Evolutionary conservation across 2,888 invertebrate genomes (phyloP), one percentile per base, ranked within the genome.

Genomic region (Andrena marginata): DNA sequence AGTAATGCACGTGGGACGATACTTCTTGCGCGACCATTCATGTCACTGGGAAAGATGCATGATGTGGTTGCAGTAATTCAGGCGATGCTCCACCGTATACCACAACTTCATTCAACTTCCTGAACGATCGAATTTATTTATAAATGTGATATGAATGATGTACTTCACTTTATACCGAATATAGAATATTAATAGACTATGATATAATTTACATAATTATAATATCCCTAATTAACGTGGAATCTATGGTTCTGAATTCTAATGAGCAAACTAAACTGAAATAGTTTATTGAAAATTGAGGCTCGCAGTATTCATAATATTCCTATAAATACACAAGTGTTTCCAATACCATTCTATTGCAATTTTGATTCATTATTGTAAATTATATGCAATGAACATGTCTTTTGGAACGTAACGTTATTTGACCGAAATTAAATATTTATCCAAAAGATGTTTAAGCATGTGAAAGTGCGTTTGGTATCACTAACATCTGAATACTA

Each of bases 1-100:
- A 70, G 51, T 4, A 42, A 54, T 42, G 5, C 23, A 56, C 8
- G 54, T n/a, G n/a, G 1, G n/a, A 71, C 31, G 8, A 23, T 56
- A 42, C 23, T 71, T 48, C 64, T 51, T 77, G 2, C 49, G 8
- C 33, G 48, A 6, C 48, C 64, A 71, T 71, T 71, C 42, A 35
- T 48, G 48, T 56, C 71, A 35, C 56, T 20, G 56, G 31, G 63
- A 64, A 49, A 71, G 20, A 20, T 23, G 48, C 10, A 7, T 33
- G n/a, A 8, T 10, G 42, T 42, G 3, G 7, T 64, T 64, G 26
- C 63, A 20, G 8, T 59, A 33, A 49, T 56, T 59, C 48, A 48
- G 48, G 56, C 35, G 51, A 29, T 23, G 26, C 10, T 49, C 42
- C 7, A 42, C 31, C 20, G 29, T n/a, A n/a, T 2, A 29, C 54